A percentile compares a stretch with the other conserved stretches of the same genome.
phyloP scores from a whole-genome alignment of 2,797 vertebrate genomes.

The Erethizon dorsatum region DNA sequence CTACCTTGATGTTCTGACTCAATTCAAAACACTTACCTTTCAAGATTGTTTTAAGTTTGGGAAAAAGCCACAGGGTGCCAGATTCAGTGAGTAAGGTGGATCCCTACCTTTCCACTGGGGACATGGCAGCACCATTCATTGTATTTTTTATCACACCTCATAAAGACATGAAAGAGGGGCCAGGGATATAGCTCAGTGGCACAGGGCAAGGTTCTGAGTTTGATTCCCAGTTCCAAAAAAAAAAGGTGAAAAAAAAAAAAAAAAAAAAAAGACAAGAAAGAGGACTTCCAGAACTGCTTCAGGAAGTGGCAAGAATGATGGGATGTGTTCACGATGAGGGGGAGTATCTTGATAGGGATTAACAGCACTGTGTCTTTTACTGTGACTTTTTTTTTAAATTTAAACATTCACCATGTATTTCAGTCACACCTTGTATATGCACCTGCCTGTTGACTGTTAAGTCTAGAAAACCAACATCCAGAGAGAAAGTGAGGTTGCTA shows the following conservation, averaged over 20 bases:
- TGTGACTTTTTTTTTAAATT: not conserved
- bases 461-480: slow-evolving; percentile 36
- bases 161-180: not conserved
- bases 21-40: not conserved
- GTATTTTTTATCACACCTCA: not conserved
- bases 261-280: not conserved
- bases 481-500: not conserved
- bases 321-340: not conserved
- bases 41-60: not conserved
- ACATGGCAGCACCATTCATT: not conserved
- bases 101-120: not conserved
- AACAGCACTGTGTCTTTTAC: not conserved
- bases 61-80: not conserved
- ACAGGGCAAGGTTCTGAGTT: no score
- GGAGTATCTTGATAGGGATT: not conserved
- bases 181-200: no score
- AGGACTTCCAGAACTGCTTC: not conserved
- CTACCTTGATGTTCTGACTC: not conserved
- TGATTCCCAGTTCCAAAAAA: no score
- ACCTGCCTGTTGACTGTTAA: not conserved
- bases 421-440: not conserved
- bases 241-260: no score
- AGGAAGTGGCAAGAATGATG: not conserved
- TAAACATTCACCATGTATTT: not conserved
- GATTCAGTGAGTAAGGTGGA: not conserved